Percentiles rank a stretch among this genome's conserved stretches.
Conservation (phyloP, 2,797 vertebrate genomes). For the Manis javanica region DNA sequence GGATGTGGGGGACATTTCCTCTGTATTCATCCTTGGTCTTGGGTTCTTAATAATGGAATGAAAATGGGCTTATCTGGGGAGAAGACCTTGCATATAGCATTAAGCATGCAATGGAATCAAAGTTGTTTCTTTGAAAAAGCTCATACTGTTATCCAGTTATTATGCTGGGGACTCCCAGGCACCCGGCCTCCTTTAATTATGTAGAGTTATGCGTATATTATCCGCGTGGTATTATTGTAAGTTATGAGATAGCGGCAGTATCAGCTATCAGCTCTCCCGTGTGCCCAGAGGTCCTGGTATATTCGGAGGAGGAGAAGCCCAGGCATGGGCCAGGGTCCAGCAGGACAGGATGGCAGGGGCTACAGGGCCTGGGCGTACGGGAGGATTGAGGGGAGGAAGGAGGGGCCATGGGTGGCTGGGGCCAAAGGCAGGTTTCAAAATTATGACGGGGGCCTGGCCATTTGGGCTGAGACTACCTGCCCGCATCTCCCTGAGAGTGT, state of each 20-base stretch:
- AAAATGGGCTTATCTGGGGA: rapidly evolving
- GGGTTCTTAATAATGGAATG: too few relatives aligned
- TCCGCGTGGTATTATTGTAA: rapidly evolving
- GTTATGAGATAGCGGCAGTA: rapidly evolving
- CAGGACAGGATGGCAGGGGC: not conserved
- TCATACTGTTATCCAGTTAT: too few relatives aligned
- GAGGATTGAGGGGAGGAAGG: not conserved
- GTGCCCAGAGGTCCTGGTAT: not conserved
- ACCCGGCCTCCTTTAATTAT: rapidly evolving
- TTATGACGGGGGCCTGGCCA: rapidly evolving
- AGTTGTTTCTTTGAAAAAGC: not conserved
- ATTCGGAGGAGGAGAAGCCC: not conserved
- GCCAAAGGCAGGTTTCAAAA: not conserved
- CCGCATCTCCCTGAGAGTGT: not conserved
- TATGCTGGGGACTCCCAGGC: rapidly evolving
- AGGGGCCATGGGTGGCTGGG: not conserved
- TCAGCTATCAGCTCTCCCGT: too few relatives aligned
- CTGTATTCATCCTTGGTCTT: not conserved
- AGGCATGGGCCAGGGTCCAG: not conserved
- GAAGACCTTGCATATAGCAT: rapidly evolving
- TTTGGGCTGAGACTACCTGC: rapidly evolving
- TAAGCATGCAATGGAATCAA: not conserved
- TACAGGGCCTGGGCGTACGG: not conserved
- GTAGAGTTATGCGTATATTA: not conserved
- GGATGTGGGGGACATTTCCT: rapidly evolving